A percentile compares a stretch with the other conserved stretches of the same genome.
Evolutionary conservation across 23 tunicate genomes (phyloP).

Genomic region (Halocynthia aurantium): DNA sequence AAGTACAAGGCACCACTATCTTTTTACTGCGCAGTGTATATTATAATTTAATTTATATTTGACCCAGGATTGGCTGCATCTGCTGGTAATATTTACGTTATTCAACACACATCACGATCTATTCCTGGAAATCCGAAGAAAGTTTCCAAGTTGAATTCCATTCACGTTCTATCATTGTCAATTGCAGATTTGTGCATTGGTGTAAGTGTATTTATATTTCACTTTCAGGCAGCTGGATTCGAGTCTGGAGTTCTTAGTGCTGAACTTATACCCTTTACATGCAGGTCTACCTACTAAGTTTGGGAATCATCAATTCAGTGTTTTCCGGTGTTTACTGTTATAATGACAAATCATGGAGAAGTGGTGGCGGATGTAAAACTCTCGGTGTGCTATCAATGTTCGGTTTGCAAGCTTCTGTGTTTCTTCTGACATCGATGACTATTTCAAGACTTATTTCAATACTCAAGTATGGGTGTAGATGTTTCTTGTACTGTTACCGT

Average conservation of each 20-base stretch:
- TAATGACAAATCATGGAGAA: constrained; percentile 4
- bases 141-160: neutral
- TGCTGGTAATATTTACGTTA: constrained; percentile 3
- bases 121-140: neutral
- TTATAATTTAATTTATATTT: too few species aligned
- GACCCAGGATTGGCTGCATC: neutral
- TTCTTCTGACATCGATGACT: neutral
- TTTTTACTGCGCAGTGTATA: too few species aligned
- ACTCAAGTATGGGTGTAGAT: neutral
- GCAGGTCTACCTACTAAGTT: neutral
- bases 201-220: neutral
- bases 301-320: neutral
- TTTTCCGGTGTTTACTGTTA: constrained; percentile 3
- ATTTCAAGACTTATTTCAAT: neutral
- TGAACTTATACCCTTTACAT: neutral
- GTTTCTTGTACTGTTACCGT: too few species aligned
- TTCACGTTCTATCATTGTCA: neutral
- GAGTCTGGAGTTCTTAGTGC: neutral
- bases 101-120: neutral
- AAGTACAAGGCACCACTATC: too few species aligned
- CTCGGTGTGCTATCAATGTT: constrained; percentile 9
- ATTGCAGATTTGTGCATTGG: constrained; percentile 6
- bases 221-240: neutral
- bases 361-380: neutral
- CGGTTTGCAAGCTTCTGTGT: constrained; percentile 10